These are phyloP conservation scores for Crossocerus cetratus DNA, from an alignment of 2,888 invertebrate species.

Conservation along the genomic window DNA sequence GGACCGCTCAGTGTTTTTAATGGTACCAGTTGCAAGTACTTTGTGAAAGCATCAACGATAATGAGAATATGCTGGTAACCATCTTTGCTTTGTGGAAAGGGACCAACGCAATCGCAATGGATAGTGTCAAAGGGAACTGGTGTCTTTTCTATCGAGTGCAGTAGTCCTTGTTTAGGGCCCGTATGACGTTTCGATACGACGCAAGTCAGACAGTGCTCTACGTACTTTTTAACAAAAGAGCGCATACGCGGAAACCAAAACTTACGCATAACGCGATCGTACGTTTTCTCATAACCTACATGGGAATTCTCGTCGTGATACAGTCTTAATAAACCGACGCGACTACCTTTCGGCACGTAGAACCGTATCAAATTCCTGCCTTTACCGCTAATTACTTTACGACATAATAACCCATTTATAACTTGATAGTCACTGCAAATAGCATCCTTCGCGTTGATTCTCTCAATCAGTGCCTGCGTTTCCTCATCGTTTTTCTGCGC, in stretches of 20 bases:
- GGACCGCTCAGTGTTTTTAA: not conserved
- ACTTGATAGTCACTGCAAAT: conserved; percentile 1
- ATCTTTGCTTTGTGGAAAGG: not conserved
- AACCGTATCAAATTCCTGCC: not conserved
- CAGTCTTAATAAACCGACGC: not conserved
- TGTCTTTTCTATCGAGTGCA: conserved; percentile 6
- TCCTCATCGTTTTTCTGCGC: conserved; percentile 16
- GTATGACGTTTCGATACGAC: not conserved
- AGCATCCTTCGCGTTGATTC: not conserved
- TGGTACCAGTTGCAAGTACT: conserved; percentile 2
- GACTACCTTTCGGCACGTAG: conserved; percentile 3
- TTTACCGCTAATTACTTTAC: conserved; percentile 2
- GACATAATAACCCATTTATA: not conserved
- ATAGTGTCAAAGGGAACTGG: conserved; percentile 3
- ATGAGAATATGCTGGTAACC: conserved; percentile 14
- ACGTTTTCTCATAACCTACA: conserved; percentile 12
- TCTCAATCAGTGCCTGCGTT: not conserved
- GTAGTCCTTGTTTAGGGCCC: conserved; percentile 9
- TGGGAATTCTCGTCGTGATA: conserved; percentile 24
- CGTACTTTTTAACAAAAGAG: conserved; percentile 7
- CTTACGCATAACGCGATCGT: conserved; percentile 1
- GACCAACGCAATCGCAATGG: conserved; percentile 24
- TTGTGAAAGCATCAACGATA: conserved; percentile 12
- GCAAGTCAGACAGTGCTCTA: conserved; percentile 8
- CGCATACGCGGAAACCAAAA: conserved; percentile 13